Evolutionary conservation across 2,113 vertebrate species (phyloP), one percentile per base, ranked within the genome.

Genomic region (Porphyrio hochstetteri): DNA sequence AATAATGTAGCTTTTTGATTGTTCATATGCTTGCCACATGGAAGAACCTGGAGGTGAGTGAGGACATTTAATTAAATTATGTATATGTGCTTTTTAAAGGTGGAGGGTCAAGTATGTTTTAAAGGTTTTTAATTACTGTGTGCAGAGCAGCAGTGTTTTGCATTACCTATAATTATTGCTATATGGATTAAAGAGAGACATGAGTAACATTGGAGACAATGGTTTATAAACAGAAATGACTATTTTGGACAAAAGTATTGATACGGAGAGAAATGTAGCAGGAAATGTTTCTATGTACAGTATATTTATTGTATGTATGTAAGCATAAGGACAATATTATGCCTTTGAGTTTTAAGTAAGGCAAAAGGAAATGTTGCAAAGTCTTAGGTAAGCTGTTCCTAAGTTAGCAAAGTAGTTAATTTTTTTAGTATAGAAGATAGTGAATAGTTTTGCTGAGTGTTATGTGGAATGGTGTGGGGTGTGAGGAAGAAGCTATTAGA

Each of bases 41-140:
- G 97, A 98, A 96, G 97, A 97, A 89, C 63, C 46, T 86, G 94
- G 92, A 96, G 98, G 97, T 99, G 82, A 98, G 98, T 97, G 57
- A 48, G 23, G 21, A 48, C 23, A 20, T 20, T 17, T 20, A 53
- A 61, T 69, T 63, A 35, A 36, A 67, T 78, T 82, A 11, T 57
- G 1, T 53, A 5, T 57, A 72, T 28, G 1, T 3, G 3, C 5
- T 16, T 59, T 77, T 76, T 19, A 53, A 46, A 31, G 9, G 2
- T 44, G 11, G 24, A 76, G 1, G 1, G 12, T 8, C 6, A 70
- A 60, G 11, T 2, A 7, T 48, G 35, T 65, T 65, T 36, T 57
- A 25, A 72, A 85, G 33, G 14, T 3, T 46, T 82, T 67, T 33
- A 63, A 44, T 36, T 57, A 24, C 18, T 81, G 2, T 46, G 13